Base-by-base conservation (phyloP, 2,797 vertebrate species). In the Thripadectes ignobilis region DNA sequence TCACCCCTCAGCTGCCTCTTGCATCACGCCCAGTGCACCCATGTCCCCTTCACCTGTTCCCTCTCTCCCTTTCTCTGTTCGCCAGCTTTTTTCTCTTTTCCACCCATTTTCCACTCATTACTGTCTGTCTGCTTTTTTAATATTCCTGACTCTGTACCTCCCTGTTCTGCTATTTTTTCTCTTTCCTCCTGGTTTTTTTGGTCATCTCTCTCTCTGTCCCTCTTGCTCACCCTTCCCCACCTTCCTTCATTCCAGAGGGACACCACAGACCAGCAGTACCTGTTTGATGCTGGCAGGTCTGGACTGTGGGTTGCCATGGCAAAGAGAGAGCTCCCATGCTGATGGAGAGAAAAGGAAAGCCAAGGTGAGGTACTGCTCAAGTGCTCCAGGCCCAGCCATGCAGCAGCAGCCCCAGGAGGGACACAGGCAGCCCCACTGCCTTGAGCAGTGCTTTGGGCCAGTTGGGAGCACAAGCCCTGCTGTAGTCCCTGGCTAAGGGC, bases 381-480 rank as follows among this genome's bases (percentile, higher is more conserved):
- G 30, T 0, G 4, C 48, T 67, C 41, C 77, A 62, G 69, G 61
- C 43, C 43, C 4, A 32, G 41, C 13, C 0, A 0, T 19, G 59
- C 43, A 19, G 24, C 39, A 52, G 34, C 63, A 71, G 72, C 63
- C 46, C 48, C 4, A 0, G 43, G 21, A 67, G 38, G 19, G 38
- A 41, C 0, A 0, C 0, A 0, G 39, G 48, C 72, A 88, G 51
- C 23, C 7, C 39, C 3, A 0, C 7, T 41, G 54, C 55, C 63
- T 34, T 1, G 0, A 0, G 1, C 48, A 7, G 43, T 7, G 26
- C 29, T 84, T 29, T 24, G 1, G 43, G 51, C 6, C n/a, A 34
- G 27, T 62, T 39, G 46, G 73, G 69, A 65, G n/a, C 57, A 34
- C 1, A 4, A 66, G 61, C 59, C 52, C 32, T 29, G 19, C 59